Evolutionary conservation across 2,888 invertebrate genomes (phyloP).

Genomic region (Pammene aurita): DNA sequence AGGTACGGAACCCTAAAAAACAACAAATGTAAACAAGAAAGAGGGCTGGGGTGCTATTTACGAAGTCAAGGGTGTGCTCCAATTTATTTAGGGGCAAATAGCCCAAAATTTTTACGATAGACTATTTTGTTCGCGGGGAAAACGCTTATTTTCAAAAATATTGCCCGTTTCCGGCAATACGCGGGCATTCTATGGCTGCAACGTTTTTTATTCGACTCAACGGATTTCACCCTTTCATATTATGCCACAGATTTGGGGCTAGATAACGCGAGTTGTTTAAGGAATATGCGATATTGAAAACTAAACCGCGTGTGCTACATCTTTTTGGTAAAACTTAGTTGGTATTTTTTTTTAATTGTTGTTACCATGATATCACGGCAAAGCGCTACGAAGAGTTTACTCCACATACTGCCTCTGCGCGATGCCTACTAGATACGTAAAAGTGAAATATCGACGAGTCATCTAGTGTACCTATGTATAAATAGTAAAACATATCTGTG

Average conservation of each 20-base stretch:
- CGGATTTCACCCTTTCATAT: slow-evolving; percentile 22
- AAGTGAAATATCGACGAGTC: too few species aligned
- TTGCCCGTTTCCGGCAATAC: slow-evolving; percentile 24
- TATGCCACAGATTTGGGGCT: background rate
- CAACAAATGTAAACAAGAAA: slow-evolving; percentile 36
- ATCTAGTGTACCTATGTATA: too few species aligned
- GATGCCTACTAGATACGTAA: too few species aligned
- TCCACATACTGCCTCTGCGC: too few species aligned
- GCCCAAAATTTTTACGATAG: slow-evolving; percentile 38
- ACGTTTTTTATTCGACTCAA: slow-evolving; percentile 27
- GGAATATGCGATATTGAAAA: too few species aligned
- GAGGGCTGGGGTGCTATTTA: slow-evolving; percentile 23
- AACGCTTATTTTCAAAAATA: slow-evolving; percentile 39
- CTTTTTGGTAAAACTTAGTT: too few species aligned
- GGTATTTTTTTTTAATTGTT: too few species aligned
- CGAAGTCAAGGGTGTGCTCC: slow-evolving; percentile 32
- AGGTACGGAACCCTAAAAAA: too few species aligned
- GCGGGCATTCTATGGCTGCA: slow-evolving; percentile 17
- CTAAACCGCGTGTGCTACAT: too few species aligned
- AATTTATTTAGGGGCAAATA: slow-evolving; percentile 31
- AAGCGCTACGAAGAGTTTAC: too few species aligned
- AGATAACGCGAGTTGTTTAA: background rate
- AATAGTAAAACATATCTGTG: too few species aligned
- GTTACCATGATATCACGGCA: background rate
- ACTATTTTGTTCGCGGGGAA: slow-evolving; percentile 25